These are phyloP conservation scores for Protobothrops flavoviridis DNA, from an alignment of 2,113 vertebrate species.

Conservation along the genomic window DNA sequence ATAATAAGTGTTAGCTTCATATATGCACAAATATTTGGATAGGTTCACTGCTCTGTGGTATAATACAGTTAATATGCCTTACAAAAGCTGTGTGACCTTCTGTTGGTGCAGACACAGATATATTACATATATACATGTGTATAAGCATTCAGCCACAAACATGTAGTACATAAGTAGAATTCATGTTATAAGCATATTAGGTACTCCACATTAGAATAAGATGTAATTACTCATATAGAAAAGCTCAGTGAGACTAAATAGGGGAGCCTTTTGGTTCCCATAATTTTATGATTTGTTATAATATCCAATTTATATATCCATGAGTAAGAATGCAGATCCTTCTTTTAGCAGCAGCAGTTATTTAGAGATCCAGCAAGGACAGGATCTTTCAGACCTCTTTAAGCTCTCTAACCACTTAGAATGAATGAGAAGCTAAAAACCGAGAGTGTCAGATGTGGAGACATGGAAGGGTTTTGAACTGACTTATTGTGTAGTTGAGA, in stretches of 20 bases:
- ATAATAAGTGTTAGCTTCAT: neutral
- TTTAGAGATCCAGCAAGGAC: neutral
- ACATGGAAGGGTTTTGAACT: neutral
- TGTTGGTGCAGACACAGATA: neutral
- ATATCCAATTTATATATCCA: neutral
- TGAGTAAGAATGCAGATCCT: neutral
- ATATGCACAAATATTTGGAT: neutral
- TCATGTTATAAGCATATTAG: neutral
- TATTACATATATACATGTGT: neutral
- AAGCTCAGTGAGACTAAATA: neutral
- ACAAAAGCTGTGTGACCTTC: neutral
- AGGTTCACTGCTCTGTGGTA: neutral
- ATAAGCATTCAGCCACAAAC: neutral
- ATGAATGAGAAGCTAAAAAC: neutral
- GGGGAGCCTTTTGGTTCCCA: neutral
- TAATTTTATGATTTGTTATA: neutral
- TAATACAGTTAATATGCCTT: neutral
- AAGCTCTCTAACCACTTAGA: neutral
- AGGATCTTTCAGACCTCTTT: neutral
- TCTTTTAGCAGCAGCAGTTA: neutral
- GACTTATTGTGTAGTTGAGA: neutral
- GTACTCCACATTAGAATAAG: neutral
- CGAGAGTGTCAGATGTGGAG: neutral
- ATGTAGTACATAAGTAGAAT: neutral
- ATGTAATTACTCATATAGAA: neutral